These are phyloP conservation scores for Daphoenositta chrysoptera DNA, from an alignment of 2,113 vertebrate genomes.

Conservation along the genomic window DNA sequence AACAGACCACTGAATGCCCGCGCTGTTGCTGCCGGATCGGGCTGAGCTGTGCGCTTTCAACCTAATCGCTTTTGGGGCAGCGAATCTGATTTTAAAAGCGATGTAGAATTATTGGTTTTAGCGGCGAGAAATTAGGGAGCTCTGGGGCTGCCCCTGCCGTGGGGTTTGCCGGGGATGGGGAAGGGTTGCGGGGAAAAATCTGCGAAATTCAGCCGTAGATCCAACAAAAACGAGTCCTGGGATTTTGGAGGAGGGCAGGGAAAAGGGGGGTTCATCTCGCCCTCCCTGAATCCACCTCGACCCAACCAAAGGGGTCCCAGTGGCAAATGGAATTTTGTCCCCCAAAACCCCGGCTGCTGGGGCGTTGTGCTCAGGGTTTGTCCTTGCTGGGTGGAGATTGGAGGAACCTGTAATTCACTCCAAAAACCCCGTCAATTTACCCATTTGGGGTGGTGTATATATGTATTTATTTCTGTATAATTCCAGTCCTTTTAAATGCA, in stretches of 20 bases:
- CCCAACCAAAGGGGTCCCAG: accelerated
- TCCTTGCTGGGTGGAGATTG: not conserved
- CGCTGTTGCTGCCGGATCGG: conserved; percentile 62
- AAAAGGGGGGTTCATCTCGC: accelerated
- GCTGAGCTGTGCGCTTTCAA: conserved; percentile 47
- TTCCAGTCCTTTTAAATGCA: not conserved
- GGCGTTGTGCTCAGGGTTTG: accelerated
- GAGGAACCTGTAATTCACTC: not conserved
- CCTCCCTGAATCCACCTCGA: not conserved
- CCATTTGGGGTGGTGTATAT: not conserved
- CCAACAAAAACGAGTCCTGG: not conserved
- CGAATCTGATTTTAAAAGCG: not conserved
- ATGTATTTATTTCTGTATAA: no score
- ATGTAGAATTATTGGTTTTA: not conserved
- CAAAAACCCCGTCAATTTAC: not conserved
- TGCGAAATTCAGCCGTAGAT: not conserved
- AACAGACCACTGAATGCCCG: conserved; percentile 82
- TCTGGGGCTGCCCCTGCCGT: not conserved
- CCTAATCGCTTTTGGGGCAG: conserved; percentile 65
- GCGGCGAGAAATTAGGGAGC: not conserved
- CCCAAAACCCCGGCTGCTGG: not conserved
- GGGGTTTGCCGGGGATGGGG: accelerated
- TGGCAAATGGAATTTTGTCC: accelerated
- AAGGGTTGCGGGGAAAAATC: not conserved
- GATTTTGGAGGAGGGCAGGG: not conserved